phyloP scores from a whole-genome alignment of 2,888 invertebrate species.

The Tiphia femorata region DNA sequence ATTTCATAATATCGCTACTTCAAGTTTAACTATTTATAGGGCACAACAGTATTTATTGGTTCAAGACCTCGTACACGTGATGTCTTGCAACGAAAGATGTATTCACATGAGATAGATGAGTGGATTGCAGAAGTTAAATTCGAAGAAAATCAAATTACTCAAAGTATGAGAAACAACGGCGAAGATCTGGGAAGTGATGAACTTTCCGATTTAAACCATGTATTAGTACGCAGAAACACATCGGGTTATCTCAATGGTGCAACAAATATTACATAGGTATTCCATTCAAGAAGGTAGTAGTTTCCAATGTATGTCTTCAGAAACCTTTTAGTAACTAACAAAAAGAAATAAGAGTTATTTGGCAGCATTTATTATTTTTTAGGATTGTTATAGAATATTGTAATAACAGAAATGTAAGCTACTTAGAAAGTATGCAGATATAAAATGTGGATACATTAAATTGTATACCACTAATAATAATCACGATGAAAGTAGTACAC shows the following conservation, averaged over 20 bases:
- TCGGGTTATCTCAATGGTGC: conserved; percentile 26
- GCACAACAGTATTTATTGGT: conserved; percentile 79
- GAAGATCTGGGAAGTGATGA: conserved; percentile 48
- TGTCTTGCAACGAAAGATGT: conserved; percentile 83
- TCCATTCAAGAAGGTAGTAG: no score
- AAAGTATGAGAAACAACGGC: conserved; percentile 35
- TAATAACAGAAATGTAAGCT: no score
- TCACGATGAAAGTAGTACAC: no score
- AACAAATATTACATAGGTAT: conserved; percentile 28
- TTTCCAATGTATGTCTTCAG: no score
- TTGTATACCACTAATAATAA: no score
- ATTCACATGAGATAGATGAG: conserved; percentile 79
- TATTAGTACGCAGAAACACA: conserved; percentile 43
- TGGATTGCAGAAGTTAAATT: conserved; percentile 81
- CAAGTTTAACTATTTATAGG: conserved; percentile 57
- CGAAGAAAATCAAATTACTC: conserved; percentile 66
- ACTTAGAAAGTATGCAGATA: no score
- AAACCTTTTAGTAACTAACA: no score
- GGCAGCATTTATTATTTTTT: no score
- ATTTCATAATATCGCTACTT: background rate
- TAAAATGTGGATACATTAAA: no score
- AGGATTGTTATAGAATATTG: no score
- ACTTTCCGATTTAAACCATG: conserved; percentile 40
- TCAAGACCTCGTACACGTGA: conserved; percentile 82
- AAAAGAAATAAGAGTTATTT: no score